Percentiles rank a stretch among this genome's conserved stretches.
Conservation (phyloP, 2,888 invertebrate genomes). For the Trissoscelio sp. region DNA sequence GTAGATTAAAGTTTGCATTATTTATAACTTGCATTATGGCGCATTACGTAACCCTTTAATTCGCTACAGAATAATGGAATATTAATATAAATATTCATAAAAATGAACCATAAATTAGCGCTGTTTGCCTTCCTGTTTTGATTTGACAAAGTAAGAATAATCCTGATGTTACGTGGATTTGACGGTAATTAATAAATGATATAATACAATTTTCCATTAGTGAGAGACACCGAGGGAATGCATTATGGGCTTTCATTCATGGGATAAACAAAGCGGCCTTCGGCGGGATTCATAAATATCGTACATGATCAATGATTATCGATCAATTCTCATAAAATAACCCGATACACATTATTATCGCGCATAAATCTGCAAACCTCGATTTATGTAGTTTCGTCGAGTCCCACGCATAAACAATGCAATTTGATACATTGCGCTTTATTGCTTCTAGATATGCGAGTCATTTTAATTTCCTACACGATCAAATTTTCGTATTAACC, state of each 20-base stretch:
- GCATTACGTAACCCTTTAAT: constrained; percentile 12
- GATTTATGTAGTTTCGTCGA: constrained; percentile 44
- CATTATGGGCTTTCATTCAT: constrained; percentile 44
- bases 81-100: constrained; percentile 19
- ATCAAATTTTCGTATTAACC: constrained; percentile 51
- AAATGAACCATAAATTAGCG: constrained; percentile 4
- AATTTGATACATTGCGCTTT: constrained; percentile 28
- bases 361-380: constrained; percentile 47
- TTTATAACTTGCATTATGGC: background rate
- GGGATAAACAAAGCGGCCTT: constrained; percentile 58
- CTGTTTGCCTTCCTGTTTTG: constrained; percentile 32
- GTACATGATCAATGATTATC: constrained; percentile 32
- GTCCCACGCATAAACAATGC: constrained; percentile 51
- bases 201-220: constrained; percentile 43
- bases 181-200: constrained; percentile 32
- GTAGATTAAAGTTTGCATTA: constrained; percentile 5
- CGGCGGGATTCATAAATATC: constrained; percentile 45
- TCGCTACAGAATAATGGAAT: background rate
- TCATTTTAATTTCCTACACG: constrained; percentile 42
- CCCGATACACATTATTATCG: constrained; percentile 54
- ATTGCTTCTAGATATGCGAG: constrained; percentile 26
- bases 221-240: constrained; percentile 3
- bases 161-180: background rate
- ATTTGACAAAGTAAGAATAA: constrained; percentile 5
- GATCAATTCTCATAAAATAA: constrained; percentile 53